Base-by-base conservation (phyloP, 1,140 invertebrate species). In the Drosophila arizonae region DNA sequence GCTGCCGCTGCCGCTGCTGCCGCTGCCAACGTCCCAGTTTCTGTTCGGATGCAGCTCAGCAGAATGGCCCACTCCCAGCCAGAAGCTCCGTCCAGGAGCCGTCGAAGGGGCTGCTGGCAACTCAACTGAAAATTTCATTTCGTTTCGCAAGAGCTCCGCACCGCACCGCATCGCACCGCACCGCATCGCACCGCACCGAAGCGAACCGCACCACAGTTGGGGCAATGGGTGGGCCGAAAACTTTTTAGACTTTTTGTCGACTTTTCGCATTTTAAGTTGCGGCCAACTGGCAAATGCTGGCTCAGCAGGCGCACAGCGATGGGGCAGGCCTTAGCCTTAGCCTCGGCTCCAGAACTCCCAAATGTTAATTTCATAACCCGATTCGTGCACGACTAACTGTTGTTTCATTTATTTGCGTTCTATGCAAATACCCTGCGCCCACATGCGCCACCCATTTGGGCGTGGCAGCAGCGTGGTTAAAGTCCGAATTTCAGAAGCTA, bases 301-400 rank as follows among this genome's bases (percentile, higher is more conserved):
- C 77, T 89, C 80, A 84, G 84, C 84, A 82, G 28, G 39, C 45
- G n/a, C 26, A 28, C 24, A 28, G 48, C 28, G n/a, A 13, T 15
- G 30, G 30, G 24, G 30, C n/a, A 36, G 57, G 46, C 17, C 11
- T 21, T 28, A 21, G 17, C 57, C 39, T 57, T 17, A 33, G 46
- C 48, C 30, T 11, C 57, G 39, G 51, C 64, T 58, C 26, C 50
- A 41, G 41, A 8, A 30, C 45, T 64, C 68, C 26, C 56, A 80
- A 90, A 90, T 90, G 87, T 81, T 90, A 90, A 90, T 90, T 90
- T 90, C 87, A 90, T 90, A 90, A 80, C 81, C 73, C 79, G 70
- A 90, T 80, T 87, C 72, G 72, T 90, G 79, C 72, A 73, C 70
- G 65, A 72, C 87, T 87, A 86, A 80, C 77, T 86, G 82, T 87